Base-by-base conservation (phyloP, 2,797 vertebrate species). In the Enteromius trimaculatus region DNA sequence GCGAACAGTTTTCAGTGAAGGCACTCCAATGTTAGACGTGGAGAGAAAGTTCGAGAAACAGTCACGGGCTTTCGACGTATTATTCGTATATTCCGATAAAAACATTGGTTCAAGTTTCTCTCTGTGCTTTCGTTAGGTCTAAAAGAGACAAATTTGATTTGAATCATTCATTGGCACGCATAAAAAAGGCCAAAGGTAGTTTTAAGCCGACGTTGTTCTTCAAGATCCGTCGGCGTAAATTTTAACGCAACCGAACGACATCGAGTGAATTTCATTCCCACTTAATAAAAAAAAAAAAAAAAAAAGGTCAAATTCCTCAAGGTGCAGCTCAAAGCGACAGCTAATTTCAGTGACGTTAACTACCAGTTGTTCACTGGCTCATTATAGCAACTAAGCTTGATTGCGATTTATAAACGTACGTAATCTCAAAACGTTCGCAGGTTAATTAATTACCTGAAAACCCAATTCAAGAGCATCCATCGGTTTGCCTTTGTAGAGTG, bases 21-120 rank as follows among this genome's bases (percentile, higher is more conserved):
- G 85, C 85, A 86, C 85, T 83, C 85, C 81, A 71, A 83, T 80
- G 78, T 76, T 76, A 39, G 82, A 78, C 29, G 75, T 83, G 76
- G 81, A 86, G 84, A 85, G 81, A 78, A 65, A 74, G 76, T 55
- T 79, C 11, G 29, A 81, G 47, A 79, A 83, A 82, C 81, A 86
- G 81, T 83, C 77, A 51, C 69, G 64, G 70, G 81, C 51, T 80
- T 82, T 69, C 55, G 69, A 83, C 39, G 39, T 79, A 60, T 82
- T 83, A 60, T 82, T 83, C 5, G 60, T n/a, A 39, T 65, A 37
- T 70, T 82, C 69, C n/a, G 55, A 42, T 74, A 64, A 34, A 83
- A 86, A 16, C 55, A 60, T 68, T 49, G 68, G 69, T 66, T 58
- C 47, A 34, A 78, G 55, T 62, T 72, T 53, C 26, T 39, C 68